Percentiles rank a stretch among this genome's conserved stretches.
Conservation (phyloP, 2,113 vertebrate species). For the Mixornis gularis region DNA sequence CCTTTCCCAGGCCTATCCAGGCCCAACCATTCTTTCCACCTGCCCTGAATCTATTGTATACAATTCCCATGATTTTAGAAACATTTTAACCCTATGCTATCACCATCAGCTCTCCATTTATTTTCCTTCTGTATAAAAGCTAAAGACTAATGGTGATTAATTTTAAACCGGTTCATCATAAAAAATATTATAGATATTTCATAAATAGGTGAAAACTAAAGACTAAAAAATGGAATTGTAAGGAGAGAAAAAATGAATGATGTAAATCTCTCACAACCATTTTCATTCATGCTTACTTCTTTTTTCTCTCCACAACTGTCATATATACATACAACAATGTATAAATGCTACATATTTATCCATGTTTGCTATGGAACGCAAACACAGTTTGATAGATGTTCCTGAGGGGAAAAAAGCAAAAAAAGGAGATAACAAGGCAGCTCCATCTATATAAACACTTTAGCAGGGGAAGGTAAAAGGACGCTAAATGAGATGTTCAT, state of each 20-base stretch:
- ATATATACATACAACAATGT: neutral
- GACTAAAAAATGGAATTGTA: neutral
- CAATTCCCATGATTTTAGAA: too few species aligned
- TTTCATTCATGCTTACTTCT: neutral
- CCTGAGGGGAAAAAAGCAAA: neutral
- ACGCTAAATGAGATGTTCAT: neutral
- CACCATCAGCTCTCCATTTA: neutral
- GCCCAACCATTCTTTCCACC: too few species aligned
- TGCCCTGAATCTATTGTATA: too few species aligned
- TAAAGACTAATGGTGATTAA: neutral
- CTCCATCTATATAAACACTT: neutral
- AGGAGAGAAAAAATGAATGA: neutral
- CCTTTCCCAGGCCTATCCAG: too few species aligned
- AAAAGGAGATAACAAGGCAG: neutral
- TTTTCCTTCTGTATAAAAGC: neutral
- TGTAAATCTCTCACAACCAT: neutral
- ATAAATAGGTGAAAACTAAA: neutral
- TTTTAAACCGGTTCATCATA: neutral
- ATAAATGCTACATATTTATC: neutral
- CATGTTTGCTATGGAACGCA: neutral
- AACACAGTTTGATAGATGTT: neutral
- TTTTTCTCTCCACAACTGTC: neutral
- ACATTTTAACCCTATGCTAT: too few species aligned
- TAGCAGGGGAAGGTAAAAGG: neutral
- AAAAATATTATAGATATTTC: neutral